phyloP scores from a whole-genome alignment of 2,797 vertebrate genomes.

The Coregonus sp. region DNA sequence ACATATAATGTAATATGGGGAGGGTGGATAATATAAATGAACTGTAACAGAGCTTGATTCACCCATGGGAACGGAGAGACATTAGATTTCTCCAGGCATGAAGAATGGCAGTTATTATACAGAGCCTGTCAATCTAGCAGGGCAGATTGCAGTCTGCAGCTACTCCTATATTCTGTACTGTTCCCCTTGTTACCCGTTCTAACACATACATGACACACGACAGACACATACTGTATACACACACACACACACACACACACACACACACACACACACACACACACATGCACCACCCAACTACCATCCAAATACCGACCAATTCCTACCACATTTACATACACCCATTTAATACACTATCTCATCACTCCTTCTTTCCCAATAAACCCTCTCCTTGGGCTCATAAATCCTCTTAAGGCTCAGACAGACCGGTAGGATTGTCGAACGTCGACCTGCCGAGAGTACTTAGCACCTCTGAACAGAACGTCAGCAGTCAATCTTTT shows the following conservation, averaged over 20 bases:
- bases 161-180: background rate
- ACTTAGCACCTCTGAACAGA: too few species aligned
- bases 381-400: background rate
- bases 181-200: background rate
- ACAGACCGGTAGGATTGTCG: too few species aligned
- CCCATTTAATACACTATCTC: conserved; percentile 18
- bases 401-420: too few species aligned
- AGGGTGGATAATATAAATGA: background rate
- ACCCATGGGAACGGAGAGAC: background rate
- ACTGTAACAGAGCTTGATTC: background rate
- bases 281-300: background rate
- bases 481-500: too few species aligned
- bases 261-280: too few species aligned
- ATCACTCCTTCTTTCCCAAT: background rate
- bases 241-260: too few species aligned
- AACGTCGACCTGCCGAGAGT: too few species aligned
- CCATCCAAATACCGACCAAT: too few species aligned
- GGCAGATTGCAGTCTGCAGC: background rate
- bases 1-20: too few species aligned
- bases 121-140: background rate
- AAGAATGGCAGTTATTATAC: background rate
- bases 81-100: background rate
- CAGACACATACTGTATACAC: too few species aligned
- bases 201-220: background rate
- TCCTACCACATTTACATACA: background rate